Percentiles rank a stretch among this genome's conserved stretches.
phyloP scores from a whole-genome alignment of 2,888 invertebrate species.

The Aphodius sticticus region DNA sequence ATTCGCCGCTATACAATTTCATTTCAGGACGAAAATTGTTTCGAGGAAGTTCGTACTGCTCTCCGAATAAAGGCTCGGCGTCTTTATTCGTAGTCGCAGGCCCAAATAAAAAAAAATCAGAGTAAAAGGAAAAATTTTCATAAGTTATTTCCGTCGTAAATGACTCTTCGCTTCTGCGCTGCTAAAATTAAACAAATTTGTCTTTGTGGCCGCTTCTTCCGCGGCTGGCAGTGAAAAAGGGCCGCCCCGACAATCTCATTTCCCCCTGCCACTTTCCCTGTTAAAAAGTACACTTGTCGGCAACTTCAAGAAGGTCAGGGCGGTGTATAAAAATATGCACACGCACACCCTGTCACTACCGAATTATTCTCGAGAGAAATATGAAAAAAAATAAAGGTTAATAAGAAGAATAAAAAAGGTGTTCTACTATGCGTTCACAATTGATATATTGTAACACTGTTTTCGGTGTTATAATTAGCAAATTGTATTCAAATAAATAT shows the following conservation, averaged over 20 bases:
- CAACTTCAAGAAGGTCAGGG: background rate
- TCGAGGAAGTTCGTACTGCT: background rate
- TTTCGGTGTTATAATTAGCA: no score
- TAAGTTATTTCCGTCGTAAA: constrained; percentile 28
- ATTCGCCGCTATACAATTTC: background rate
- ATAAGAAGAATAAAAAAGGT: no score
- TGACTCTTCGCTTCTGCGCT: constrained; percentile 21
- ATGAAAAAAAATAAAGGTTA: no score
- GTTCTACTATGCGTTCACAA: no score
- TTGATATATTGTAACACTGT: no score
- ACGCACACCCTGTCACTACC: background rate
- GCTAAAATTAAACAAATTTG: constrained; percentile 31
- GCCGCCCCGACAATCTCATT: constrained; percentile 12
- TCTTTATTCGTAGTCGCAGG: background rate
- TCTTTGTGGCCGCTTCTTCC: background rate
- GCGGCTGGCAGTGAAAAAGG: background rate
- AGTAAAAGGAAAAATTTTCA: constrained; percentile 19
- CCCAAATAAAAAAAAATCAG: background rate
- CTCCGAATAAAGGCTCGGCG: background rate
- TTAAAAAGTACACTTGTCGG: constrained; percentile 14
- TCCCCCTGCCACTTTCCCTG: background rate
- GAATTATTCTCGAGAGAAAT: background rate
- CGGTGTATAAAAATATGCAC: background rate
- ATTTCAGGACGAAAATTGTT: background rate
- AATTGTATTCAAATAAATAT: no score